Evolutionary conservation across 2,113 vertebrate species (phyloP), one percentile per base, ranked within the genome.

Genomic region (Takifugu bimaculatus): DNA sequence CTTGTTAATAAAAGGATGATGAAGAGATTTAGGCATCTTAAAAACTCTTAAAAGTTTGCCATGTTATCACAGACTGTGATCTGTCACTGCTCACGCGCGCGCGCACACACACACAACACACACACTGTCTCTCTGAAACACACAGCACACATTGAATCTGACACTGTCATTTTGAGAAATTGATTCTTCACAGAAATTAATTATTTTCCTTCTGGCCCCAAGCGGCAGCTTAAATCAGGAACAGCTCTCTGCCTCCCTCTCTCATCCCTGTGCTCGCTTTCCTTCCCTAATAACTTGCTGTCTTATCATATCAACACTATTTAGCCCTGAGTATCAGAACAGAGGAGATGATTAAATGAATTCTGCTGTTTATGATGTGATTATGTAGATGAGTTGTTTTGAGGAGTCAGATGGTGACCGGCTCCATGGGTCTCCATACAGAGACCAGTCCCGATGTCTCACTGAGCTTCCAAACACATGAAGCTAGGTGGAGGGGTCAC

Each of bases 151-250:
- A 83, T 70, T 78, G 71, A 84, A 85, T 86, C 77, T 94, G 95
- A 95, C 95, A 93, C 93, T 94, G 94, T 96, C 94, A 95, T 92
- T 93, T 94, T 94, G 91, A 94, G 93, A 97, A 97, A 96, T 97
- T 95, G 94, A 98, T 98, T 99, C 96, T 97, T 94, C 94, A 94
- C 95, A 97, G 95, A 97, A 98, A 98, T 98, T 96, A 97, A 97
- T 98, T 97, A 97, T 97, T 97, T 98, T 97, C 96, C 94, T 96
- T 96, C 96, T 96, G 92, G 94, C 96, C 95, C 93, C 94, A 93
- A 97, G 95, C 94, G 94, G 94, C 95, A 94, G 93, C 95, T 90
- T 97, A 96, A 96, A 95, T 95, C 94, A 94, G 96, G 93, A 89
- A 85, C 85, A 87, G 85, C 85, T 89, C 87, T 78, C 82, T 86